Evolutionary conservation across 1,140 invertebrate species (phyloP).

Genomic region (Apocrypta bakeri): DNA sequence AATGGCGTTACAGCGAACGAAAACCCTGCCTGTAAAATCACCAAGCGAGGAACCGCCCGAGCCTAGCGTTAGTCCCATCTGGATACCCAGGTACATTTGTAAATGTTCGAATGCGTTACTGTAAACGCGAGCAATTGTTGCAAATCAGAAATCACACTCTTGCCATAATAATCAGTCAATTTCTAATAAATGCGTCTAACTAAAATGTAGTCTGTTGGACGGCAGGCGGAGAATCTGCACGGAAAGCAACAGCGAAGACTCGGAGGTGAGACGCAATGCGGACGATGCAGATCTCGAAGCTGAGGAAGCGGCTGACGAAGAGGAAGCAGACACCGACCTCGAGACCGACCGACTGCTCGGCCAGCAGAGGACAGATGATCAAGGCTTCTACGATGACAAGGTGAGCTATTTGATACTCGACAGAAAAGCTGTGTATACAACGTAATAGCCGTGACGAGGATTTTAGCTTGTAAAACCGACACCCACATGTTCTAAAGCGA

Average conservation of each 20-base stretch:
- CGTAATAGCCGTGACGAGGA: neutral
- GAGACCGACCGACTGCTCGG: constrained; percentile 92
- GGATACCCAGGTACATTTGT: constrained; percentile 78
- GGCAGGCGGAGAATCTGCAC: constrained; percentile 70
- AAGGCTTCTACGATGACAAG: constrained; percentile 93
- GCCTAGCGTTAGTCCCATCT: constrained; percentile 76
- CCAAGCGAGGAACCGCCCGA: constrained; percentile 69
- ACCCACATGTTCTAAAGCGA: neutral
- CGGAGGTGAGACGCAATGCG: constrained; percentile 62
- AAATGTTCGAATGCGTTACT: neutral
- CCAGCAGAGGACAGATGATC: constrained; percentile 91
- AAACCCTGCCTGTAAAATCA: constrained; percentile 78
- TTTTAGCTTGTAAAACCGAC: neutral
- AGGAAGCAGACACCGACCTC: constrained; percentile 90
- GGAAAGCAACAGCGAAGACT: constrained; percentile 71
- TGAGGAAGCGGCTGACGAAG: constrained; percentile 74
- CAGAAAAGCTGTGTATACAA: neutral
- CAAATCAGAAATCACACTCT: neutral
- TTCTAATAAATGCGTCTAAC: constrained; percentile 68
- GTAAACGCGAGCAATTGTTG: neutral
- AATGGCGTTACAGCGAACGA: constrained; percentile 85
- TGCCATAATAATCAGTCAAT: neutral
- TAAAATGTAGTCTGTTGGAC: constrained; percentile 73
- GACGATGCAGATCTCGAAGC: constrained; percentile 70
- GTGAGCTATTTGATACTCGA: constrained; percentile 64